phyloP scores from a whole-genome alignment of 35 echinoderm and acorn worm species.

The Strongylocentrotus purpuratus region DNA sequence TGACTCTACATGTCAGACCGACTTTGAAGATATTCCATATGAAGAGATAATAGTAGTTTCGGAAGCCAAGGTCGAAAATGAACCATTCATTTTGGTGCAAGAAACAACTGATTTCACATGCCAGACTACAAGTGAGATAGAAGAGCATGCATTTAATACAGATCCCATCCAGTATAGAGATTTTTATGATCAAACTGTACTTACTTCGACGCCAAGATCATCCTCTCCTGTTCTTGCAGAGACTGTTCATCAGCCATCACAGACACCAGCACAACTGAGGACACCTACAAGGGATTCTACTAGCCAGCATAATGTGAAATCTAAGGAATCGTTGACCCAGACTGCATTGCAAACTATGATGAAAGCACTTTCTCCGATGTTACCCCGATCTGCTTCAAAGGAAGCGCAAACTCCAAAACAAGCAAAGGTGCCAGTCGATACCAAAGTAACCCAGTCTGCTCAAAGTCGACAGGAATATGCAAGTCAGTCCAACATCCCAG shows the following conservation, averaged over 20 bases:
- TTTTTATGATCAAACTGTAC: constrained; percentile 18
- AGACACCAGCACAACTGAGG: neutral
- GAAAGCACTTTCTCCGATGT: constrained; percentile 20
- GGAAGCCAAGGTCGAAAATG: neutral
- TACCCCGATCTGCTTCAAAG: neutral
- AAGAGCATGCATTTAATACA: constrained; percentile 35
- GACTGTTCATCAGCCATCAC: neutral
- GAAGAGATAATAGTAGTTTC: constrained; percentile 44
- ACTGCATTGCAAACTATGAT: constrained; percentile 8
- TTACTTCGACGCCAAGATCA: neutral
- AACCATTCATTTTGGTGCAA: neutral
- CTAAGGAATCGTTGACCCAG: neutral
- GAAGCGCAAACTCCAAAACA: constrained; percentile 4
- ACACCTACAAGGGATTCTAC: neutral
- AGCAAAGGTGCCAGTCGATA: neutral
- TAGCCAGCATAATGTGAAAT: constrained; percentile 9
- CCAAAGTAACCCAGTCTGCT: neutral
- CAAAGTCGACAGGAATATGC: neutral
- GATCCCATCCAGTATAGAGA: neutral
- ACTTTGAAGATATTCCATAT: constrained; percentile 37
- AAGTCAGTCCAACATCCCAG: neutral
- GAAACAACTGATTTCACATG: constrained; percentile 33
- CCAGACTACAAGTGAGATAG: neutral
- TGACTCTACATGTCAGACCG: constrained; percentile 17
- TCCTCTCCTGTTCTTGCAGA: neutral